phyloP scores from a whole-genome alignment of 2,113 vertebrate genomes.

The Perognathus longimembris region DNA sequence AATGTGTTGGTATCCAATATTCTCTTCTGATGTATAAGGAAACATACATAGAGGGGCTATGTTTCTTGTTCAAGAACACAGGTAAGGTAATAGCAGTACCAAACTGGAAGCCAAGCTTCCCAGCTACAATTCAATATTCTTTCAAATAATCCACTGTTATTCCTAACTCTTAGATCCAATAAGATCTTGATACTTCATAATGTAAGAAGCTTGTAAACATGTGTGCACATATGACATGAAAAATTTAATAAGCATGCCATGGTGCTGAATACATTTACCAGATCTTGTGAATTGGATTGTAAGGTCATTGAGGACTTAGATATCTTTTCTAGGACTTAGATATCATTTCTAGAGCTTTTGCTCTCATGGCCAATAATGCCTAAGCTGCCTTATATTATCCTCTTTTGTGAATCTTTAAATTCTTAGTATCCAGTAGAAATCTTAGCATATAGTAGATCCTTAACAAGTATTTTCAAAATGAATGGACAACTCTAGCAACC shows the following conservation, averaged over 20 bases:
- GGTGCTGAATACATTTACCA: neutral
- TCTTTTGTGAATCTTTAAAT: neutral
- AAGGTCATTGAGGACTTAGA: neutral
- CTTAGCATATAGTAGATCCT: neutral
- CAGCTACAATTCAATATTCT: neutral
- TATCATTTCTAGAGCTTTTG: too few relatives aligned
- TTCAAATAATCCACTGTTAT: conserved; percentile 9
- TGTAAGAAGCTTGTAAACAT: neutral
- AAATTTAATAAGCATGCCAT: neutral
- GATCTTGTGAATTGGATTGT: neutral
- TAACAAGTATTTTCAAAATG: conserved; percentile 22
- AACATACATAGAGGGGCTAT: neutral
- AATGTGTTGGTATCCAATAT: neutral
- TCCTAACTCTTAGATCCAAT: neutral
- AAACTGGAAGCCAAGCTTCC: neutral
- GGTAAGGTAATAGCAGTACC: neutral
- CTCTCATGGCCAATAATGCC: neutral
- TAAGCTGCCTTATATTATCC: neutral
- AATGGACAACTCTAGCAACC: conserved; percentile 11
- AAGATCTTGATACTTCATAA: neutral
- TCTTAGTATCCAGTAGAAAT: neutral
- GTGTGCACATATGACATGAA: neutral
- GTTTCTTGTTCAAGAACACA: neutral
- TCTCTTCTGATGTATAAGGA: neutral
- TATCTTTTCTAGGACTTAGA: neutral